Evolutionary conservation across 2,888 invertebrate species (phyloP), one percentile per base, ranked within the genome.

Genomic region (Mystacides longicornis): DNA sequence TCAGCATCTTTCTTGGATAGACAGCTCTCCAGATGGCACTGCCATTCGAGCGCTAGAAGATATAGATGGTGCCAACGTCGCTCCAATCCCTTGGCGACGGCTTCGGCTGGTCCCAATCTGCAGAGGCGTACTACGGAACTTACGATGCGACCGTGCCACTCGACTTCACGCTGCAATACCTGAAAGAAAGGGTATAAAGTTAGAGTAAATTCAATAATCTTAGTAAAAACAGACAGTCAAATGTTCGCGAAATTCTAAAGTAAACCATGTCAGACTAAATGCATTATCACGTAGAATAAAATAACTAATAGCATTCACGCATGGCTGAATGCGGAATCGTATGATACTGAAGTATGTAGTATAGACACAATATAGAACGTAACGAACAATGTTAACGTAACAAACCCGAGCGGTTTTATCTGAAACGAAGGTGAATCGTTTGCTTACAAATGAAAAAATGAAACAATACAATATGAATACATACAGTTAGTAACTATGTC

Each of bases 121-220:
- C 85, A 87, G 71, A 85, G 81, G 72, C 84, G 84, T 72, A 86
- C 85, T 75, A 86, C 85, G 57, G 85, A 85, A 69, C 80, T 81
- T 70, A 90, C 89, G 73, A 88, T 86, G 75, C 88, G 86, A 65
- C 87, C 86, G 80, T 89, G 92, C 73, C 90, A 89, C 82, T 92
- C 90, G 74, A 94, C 92, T 80, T 93, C 92, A 69, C 86, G 84
- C 80, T 93, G 92, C 72, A 93, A 85, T 80, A 87, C 87, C 93
- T 94, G 82, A 22, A 78, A 76, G 62, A 18, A 49, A 16, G 3
- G 16, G 9, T 19, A 49, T 18, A 31, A 22, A 22, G 1, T 37
- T 1, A 42, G 19, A 51, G 19, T 21, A 51, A 23, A 23, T 23
- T 16, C 3, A 9, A 23, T 27, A 22, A 23, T 21, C 9, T 1